Base-by-base conservation (phyloP, 1,140 invertebrate species). In the Dinothrombium tinctorium region DNA sequence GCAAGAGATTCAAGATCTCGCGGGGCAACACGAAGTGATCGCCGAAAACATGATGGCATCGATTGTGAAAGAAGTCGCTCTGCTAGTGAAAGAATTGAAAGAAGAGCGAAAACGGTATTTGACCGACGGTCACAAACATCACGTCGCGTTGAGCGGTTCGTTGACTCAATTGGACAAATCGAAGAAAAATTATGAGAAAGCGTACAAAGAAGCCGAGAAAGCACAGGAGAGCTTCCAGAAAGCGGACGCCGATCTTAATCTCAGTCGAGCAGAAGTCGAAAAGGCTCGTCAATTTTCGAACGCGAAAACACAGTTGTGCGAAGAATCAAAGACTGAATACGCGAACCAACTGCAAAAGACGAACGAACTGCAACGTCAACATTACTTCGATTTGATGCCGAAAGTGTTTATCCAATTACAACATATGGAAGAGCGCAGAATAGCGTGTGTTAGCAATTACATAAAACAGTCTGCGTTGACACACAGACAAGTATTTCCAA, bases 241-340 rank as follows among this genome's bases (percentile, higher is more conserved):
- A 58, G 87, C 86, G 9, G 86, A 96, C 59, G 83, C 80, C 23
- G 86, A 96, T 65, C 69, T 81, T 20, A 83, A 94, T 67, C 65
- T 96, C 41, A 92, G 84, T 42, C 66, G 82, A 53, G 82, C 82
- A 39, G 82, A 89, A 59, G 76, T 82, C 21, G 89, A 95, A 60
- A 92, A 92, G 61, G 51, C 56, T 33, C 49, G 54, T 32, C 47
- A 45, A 14, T 48, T 57, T 19, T 51, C 54, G 39, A 48, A 52
- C 31, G 59, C 72, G 26, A 87, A 86, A 65, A 71, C 69, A 43
- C 74, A 90, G 61, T 71, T 79, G 52, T 84, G 80, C 56, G 89
- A 95, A 56, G 82, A 92, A 49, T 74, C 77, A 29, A 95, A 95
- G 62, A 89, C 81, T 51, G 87, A 95, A 56, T 95, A 96, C 58